Base-by-base conservation (phyloP, 2,888 invertebrate species). In the Lamellibrachia satsuma region DNA sequence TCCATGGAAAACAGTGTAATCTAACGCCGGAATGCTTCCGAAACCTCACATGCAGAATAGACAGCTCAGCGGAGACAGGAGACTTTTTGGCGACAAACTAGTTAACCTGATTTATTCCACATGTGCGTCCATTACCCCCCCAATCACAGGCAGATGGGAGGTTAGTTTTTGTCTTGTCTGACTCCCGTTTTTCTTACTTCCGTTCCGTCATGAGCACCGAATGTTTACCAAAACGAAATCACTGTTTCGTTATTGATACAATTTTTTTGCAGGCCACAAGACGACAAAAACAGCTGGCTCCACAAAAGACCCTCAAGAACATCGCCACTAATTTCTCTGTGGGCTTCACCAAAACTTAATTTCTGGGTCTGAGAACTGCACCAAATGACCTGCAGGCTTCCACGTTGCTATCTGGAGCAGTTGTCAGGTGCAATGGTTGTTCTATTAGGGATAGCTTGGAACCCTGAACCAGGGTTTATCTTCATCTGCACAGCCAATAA, bases 391-490 rank as follows among this genome's bases (percentile, higher is more conserved):
- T 75, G 75, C 75, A 22, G 75, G 22, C 75, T 15, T n/a, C 75
- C 75, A 75, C 3, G 75, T n/a, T 75, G 75, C n/a, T 75, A 75
- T 75, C 75, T n/a, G 15, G 75, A 75, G 75, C 75, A 75, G 75
- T 75, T 75, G 75, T 22, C 75, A 75, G 75, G 75, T 75, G 75
- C 75, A 75, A n/a, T n/a, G n/a, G 75, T 75, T 75, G 75, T 75
- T 75, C 75, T 75, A 75, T 22, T 22, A 22, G 22, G 75, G 75
- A 75, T 22, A 75, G 22, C 15, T 6, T 3, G 75, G 75, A 75
- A 22, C 75, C 75, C 75, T 75, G 75, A 75, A 75, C 75, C 75
- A 22, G 15, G 39, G 39, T n/a, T 75, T 75, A 75, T 75, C 75
- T 75, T 6, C 75, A 1, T 75, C 22, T 75, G 75, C 22, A 22